phyloP scores from a whole-genome alignment of 2,113 vertebrate genomes.

The Macaca mulatta region DNA sequence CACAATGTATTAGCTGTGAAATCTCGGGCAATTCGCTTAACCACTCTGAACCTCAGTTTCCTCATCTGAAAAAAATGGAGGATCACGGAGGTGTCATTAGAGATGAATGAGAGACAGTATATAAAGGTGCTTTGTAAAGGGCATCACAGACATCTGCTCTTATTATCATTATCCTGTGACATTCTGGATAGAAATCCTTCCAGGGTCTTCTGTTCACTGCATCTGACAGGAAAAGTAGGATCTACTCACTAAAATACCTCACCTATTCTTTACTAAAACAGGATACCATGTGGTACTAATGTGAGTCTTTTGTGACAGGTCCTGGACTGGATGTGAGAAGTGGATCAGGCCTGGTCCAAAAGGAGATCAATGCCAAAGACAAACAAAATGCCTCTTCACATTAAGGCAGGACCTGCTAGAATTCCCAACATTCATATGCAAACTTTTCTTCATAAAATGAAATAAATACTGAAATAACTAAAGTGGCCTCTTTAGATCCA shows the following conservation, averaged over 20 bases:
- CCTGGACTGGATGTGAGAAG: background rate
- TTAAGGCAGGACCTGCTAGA: background rate
- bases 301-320: background rate
- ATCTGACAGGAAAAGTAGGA: background rate
- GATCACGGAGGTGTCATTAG: background rate
- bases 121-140: background rate
- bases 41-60: slow-evolving; percentile 50
- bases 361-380: slow-evolving; percentile 10
- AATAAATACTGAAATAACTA: background rate
- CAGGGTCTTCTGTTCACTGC: background rate
- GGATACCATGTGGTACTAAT: background rate
- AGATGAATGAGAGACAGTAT: background rate
- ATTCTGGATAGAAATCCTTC: background rate
- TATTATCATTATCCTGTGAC: background rate
- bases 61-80: background rate
- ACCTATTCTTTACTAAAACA: background rate
- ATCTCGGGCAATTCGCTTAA: background rate
- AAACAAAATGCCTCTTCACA: background rate
- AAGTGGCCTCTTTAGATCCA: background rate
- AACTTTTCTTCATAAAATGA: background rate
- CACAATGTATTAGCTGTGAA: background rate
- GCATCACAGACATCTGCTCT: background rate
- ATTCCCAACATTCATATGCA: background rate
- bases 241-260: background rate
- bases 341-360: background rate